A percentile compares a stretch with the other conserved stretches of the same genome.
These are phyloP conservation scores for Xanthorhoe designata DNA, from an alignment of 2,888 invertebrate species.

Conservation along the genomic window DNA sequence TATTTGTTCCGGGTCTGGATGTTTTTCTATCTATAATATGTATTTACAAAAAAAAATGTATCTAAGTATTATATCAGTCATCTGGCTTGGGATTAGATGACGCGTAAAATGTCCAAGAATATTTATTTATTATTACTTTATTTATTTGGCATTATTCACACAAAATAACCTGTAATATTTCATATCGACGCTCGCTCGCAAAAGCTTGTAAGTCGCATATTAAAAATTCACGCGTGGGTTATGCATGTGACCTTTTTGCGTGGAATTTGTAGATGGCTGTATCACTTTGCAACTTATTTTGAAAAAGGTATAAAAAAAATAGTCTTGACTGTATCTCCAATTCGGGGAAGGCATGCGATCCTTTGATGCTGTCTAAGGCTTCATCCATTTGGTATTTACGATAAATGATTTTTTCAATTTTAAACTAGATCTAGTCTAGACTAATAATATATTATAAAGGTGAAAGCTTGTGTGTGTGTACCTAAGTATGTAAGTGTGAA, in stretches of 20 bases:
- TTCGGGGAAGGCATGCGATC: not conserved
- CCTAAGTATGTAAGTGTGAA: too few relatives aligned
- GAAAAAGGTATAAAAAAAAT: not conserved
- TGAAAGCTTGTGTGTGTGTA: too few relatives aligned
- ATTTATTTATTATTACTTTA: not conserved
- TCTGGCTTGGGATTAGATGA: too few relatives aligned
- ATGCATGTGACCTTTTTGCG: not conserved
- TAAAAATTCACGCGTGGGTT: slow-evolving; percentile 30
- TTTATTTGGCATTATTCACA: not conserved
- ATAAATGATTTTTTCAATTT: too few relatives aligned
- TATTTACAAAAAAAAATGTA: too few relatives aligned
- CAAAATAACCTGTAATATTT: not conserved
- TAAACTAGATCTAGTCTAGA: too few relatives aligned
- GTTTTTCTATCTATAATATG: too few relatives aligned
- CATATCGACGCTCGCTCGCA: not conserved
- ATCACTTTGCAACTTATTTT: not conserved
- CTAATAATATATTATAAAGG: too few relatives aligned
- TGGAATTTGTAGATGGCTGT: not conserved
- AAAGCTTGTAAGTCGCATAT: slow-evolving; percentile 29
- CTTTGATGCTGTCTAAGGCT: not conserved
- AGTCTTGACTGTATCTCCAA: not conserved
- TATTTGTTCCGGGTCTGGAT: too few relatives aligned
- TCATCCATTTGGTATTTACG: too few relatives aligned
- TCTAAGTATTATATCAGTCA: too few relatives aligned
- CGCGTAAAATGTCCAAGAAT: too few relatives aligned